phyloP scores from a whole-genome alignment of 2,113 vertebrate genomes.

The Strix aluco region DNA sequence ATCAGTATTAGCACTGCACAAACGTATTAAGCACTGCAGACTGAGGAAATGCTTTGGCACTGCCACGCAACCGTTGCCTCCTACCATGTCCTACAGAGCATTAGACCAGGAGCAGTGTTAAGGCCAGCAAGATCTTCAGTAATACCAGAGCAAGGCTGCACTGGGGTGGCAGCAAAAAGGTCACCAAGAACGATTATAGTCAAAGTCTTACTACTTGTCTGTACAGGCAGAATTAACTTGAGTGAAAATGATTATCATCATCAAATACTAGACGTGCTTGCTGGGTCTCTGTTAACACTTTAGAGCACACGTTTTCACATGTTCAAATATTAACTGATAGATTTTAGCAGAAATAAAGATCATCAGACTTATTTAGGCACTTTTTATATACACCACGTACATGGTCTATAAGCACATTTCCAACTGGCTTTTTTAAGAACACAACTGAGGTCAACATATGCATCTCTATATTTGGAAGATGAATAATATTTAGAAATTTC shows the following conservation, averaged over 20 bases:
- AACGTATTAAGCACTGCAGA: neutral
- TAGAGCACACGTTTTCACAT: neutral
- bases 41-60: neutral
- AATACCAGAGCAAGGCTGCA: neutral
- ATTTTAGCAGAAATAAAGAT: neutral
- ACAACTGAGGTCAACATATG: fast-evolving
- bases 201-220: neutral
- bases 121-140: neutral
- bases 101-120: neutral
- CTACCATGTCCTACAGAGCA: neutral
- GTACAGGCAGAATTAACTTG: neutral
- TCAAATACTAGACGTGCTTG: neutral
- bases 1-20: neutral
- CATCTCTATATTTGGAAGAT: neutral
- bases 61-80: neutral
- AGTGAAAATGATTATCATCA: neutral
- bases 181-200: neutral
- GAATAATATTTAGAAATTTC: neutral
- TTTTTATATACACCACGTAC: neutral
- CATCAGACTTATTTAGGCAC: neutral
- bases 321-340: neutral
- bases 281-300: neutral
- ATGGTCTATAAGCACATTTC: neutral
- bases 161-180: neutral
- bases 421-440: neutral